These are phyloP conservation scores for Drosophila helvetica DNA, from an alignment of 2,888 invertebrate species.

Conservation along the genomic window DNA sequence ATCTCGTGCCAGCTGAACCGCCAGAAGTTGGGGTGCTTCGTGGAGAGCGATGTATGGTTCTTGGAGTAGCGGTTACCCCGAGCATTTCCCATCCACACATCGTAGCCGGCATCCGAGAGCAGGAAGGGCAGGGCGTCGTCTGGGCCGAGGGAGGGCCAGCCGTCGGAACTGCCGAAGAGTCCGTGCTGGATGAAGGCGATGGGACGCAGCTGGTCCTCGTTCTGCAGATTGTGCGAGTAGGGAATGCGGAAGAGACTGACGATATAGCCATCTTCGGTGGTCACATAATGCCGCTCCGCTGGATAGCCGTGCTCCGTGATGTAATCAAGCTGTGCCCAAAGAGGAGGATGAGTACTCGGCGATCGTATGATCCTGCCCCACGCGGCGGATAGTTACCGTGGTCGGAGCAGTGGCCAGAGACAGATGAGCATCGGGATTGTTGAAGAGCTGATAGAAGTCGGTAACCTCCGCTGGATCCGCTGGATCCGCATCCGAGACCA, in stretches of 20 bases:
- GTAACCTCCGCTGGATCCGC: not conserved
- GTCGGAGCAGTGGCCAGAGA: constrained; percentile 23
- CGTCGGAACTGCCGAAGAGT: constrained; percentile 69
- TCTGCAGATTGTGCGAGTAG: constrained; percentile 60
- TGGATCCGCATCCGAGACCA: not conserved
- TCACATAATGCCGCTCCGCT: constrained; percentile 86
- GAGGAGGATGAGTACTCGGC: too few species aligned
- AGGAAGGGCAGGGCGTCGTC: constrained; percentile 67
- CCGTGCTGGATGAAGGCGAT: constrained; percentile 85
- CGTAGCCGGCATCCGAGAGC: constrained; percentile 76
- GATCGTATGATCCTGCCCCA: not conserved
- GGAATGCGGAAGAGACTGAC: constrained; percentile 76
- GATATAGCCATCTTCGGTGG: constrained; percentile 74
- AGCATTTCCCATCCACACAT: constrained; percentile 80
- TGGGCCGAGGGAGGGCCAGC: constrained; percentile 69
- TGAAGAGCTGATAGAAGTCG: constrained; percentile 45
- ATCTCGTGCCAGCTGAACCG: constrained; percentile 92
- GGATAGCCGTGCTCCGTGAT: constrained; percentile 85
- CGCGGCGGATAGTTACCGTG: constrained; percentile 35
- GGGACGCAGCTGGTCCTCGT: constrained; percentile 50
- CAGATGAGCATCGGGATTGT: constrained; percentile 46
- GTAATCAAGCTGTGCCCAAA: constrained; percentile 40
- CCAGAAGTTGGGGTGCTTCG: constrained; percentile 61
- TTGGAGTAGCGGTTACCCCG: constrained; percentile 68
- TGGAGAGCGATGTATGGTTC: constrained; percentile 47